Conservation (phyloP, 2,113 vertebrate species). For the Pseudorhombus dupliciocellatus region DNA sequence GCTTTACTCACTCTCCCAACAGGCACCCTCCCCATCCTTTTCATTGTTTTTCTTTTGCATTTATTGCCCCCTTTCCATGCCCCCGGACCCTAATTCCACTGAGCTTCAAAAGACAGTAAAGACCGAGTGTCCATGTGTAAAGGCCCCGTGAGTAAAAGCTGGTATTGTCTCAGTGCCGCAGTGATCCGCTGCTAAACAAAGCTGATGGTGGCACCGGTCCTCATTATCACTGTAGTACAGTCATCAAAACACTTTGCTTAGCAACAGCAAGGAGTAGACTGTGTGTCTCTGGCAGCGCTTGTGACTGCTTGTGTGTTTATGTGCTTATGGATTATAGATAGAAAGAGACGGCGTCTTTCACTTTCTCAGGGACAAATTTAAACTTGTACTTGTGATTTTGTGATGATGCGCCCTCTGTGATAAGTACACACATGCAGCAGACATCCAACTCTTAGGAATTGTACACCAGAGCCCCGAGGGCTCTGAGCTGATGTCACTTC, state of each 20-base stretch:
- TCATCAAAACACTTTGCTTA: slow-evolving; percentile 31
- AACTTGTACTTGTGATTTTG: background rate
- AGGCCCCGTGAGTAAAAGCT: slow-evolving; percentile 47
- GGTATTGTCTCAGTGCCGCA: slow-evolving; percentile 46
- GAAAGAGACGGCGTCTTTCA: background rate
- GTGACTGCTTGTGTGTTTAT: background rate
- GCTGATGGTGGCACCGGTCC: slow-evolving; percentile 40
- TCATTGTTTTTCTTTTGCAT: slow-evolving; percentile 5
- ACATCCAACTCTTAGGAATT: slow-evolving; percentile 17
- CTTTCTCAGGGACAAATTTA: background rate
- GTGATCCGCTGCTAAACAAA: slow-evolving; percentile 50
- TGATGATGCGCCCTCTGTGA: background rate
- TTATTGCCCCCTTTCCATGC: background rate
- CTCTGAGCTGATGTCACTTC: slow-evolving; percentile 61
- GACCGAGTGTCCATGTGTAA: slow-evolving; percentile 41
- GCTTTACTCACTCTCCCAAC: slow-evolving; percentile 37
- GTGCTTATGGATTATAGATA: background rate
- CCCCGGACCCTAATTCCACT: background rate
- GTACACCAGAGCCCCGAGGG: slow-evolving; percentile 31
- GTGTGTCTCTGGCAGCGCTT: background rate
- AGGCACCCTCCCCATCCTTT: slow-evolving; percentile 5
- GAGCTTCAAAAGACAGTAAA: slow-evolving; percentile 30
- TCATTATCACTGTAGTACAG: slow-evolving; percentile 54
- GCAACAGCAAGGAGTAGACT: slow-evolving; percentile 20
- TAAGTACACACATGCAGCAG: slow-evolving; percentile 6